Evolutionary conservation across 2,797 vertebrate genomes (phyloP), one percentile per base, ranked within the genome.

Genomic region (Lindbergichthys nudifrons): DNA sequence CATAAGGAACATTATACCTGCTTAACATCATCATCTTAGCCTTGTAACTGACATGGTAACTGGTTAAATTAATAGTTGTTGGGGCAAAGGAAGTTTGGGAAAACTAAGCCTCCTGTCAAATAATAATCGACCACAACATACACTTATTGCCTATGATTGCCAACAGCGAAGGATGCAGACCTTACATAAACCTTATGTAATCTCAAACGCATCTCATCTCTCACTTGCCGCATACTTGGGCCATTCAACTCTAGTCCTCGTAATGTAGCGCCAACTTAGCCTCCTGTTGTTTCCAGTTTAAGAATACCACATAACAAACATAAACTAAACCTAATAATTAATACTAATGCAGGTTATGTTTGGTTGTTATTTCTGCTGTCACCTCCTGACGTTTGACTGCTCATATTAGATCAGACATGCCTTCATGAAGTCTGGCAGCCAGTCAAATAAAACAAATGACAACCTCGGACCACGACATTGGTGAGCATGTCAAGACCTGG

Each of bases 351-450:
- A 3, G 15, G 9, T 19, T 26, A 10, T 32, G 21, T 43, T 36
- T 1, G 0, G 30, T n/a, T 16, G 7, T 51, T 16, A 43, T 18
- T 14, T 30, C 18, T 50, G 7, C 41, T 9, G 9, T 23, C 5
- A 1, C n/a, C 7, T 36, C n/a, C 7, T 36, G 16, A 61, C 47
- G 26, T 68, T 5, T 21, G 43, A 39, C n/a, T 15, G 48, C 11
- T 54, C 10, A 5, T 43, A 43, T 45, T 32, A 43, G 39, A 53
- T 53, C 43, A 30, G 23, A 26, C 26, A 39, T 2, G 15, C 16
- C 41, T n/a, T 53, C 19, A 26, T 42, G 14, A 64, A 64, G 10
- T 32, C 16, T 51, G 62, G 39, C 36, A 65, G 26, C 63, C 10
- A 16, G 42, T 63, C 23, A 36, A 48, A 19, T 47, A 14, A 32